Evolutionary conservation across 37 sponge, comb jelly and placozoan species (phyloP).

Genomic region (Dysidea cf. avara): DNA sequence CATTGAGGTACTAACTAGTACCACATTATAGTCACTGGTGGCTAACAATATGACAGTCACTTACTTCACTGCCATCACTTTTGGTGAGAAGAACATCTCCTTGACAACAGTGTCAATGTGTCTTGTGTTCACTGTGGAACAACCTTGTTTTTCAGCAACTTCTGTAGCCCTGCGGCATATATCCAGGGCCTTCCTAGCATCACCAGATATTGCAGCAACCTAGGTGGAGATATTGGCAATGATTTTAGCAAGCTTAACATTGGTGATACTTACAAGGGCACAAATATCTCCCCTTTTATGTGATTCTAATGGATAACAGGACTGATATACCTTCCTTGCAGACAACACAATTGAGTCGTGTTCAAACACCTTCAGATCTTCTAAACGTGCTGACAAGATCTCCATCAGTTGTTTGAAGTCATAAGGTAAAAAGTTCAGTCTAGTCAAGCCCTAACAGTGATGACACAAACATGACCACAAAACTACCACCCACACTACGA

Average conservation of each 20-base stretch:
- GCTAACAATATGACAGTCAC: neutral
- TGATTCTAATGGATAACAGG: too few relatives aligned
- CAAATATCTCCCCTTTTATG: too few relatives aligned
- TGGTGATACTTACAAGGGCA: too few relatives aligned
- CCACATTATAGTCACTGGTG: neutral
- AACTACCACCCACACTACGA: neutral
- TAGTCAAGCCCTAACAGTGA: constrained; percentile 76
- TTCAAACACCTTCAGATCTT: constrained; percentile 74
- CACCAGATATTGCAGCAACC: constrained; percentile 91
- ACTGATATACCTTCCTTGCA: constrained; percentile 81
- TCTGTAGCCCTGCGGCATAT: constrained; percentile 92
- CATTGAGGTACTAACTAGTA: constrained; percentile 1
- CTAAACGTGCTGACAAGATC: constrained; percentile 81
- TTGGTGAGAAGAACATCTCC: constrained; percentile 80
- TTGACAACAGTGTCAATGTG: constrained; percentile 64
- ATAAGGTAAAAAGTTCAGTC: constrained; percentile 94
- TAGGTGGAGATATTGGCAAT: too few relatives aligned
- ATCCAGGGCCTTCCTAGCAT: constrained; percentile 91
- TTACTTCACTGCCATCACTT: constrained; percentile 71
- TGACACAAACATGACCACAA: neutral
- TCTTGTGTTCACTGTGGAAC: constrained; percentile 27
- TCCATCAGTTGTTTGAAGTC: constrained; percentile 85
- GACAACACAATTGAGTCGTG: constrained; percentile 86
- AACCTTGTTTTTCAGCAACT: constrained; percentile 33
- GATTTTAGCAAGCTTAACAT: too few relatives aligned